Conservation (phyloP, 2,797 vertebrate species). For the Schizothorax lantsangensis region DNA sequence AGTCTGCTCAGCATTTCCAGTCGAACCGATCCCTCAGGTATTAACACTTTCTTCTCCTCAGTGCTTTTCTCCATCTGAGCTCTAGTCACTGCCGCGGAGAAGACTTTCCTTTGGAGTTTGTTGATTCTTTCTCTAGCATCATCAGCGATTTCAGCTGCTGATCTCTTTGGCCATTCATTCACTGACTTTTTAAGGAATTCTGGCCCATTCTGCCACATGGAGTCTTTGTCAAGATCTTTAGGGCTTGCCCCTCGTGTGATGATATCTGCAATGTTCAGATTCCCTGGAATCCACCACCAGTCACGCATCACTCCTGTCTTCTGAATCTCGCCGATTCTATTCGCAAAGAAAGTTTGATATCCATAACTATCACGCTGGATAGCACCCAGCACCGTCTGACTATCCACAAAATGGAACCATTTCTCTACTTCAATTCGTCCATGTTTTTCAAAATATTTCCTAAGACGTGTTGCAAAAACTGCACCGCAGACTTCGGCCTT, state of each 20-base stretch:
- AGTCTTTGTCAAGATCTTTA: slow-evolving; percentile 2
- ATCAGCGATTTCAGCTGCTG: slow-evolving; percentile 13
- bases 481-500: not conserved
- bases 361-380: not conserved
- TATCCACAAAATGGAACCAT: slow-evolving; percentile 1
- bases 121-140: slow-evolving; percentile 8
- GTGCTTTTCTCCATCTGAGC: not conserved
- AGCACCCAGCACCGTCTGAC: not conserved
- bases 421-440: not conserved
- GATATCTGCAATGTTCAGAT: slow-evolving; percentile 39
- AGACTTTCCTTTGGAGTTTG: slow-evolving; percentile 9
- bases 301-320: not conserved
- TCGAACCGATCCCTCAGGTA: not conserved
- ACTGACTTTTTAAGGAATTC: slow-evolving; percentile 27
- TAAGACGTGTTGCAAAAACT: not conserved
- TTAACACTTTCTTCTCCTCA: not conserved
- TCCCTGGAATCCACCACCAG: slow-evolving; percentile 44
- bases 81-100: not conserved
- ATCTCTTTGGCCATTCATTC: slow-evolving; percentile 30
- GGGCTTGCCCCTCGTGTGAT: slow-evolving; percentile 21
- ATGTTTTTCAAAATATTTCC: not conserved
- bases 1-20: not conserved
- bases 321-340: slow-evolving; percentile 46
- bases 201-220: slow-evolving; percentile 41
- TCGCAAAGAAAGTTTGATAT: not conserved